A percentile compares a stretch with the other conserved stretches of the same genome.
Evolutionary conservation across 2,113 vertebrate genomes (phyloP).

Genomic region (Amblyornis subalaris): DNA sequence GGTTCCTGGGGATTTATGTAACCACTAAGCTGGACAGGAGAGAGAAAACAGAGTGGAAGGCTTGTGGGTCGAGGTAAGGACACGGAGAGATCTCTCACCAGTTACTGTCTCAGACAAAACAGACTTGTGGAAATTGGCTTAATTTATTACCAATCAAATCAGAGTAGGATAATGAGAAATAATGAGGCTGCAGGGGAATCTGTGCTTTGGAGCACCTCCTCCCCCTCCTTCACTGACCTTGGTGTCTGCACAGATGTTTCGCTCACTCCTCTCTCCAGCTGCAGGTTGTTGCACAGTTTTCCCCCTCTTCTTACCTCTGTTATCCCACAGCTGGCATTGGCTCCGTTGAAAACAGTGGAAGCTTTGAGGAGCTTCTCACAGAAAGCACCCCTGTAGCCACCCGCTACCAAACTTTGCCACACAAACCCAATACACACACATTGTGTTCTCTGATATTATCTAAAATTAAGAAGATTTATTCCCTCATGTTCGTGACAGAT

Average conservation of each 20-base stretch:
- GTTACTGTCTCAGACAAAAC: not conserved
- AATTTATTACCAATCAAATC: not conserved
- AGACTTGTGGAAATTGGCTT: not conserved
- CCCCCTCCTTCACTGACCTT: not conserved
- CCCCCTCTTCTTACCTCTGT: not conserved
- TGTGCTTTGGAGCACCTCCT: not conserved
- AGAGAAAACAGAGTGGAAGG: not conserved
- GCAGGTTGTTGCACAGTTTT: not conserved
- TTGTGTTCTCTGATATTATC: not conserved
- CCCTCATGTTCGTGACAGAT: not conserved
- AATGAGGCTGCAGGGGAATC: not conserved
- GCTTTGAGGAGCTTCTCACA: not conserved
- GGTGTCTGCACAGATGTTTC: not conserved
- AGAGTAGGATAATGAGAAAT: not conserved
- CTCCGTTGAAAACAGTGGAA: not conserved
- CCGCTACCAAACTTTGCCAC: not conserved
- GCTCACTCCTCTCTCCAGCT: not conserved
- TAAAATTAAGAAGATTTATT: not conserved
- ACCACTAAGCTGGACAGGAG: not conserved
- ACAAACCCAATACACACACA: not conserved
- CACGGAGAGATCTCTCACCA: not conserved
- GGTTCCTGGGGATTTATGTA: not conserved
- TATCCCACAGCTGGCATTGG: not conserved
- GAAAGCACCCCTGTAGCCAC: not conserved
- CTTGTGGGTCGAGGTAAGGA: not conserved